A percentile compares a stretch with the other conserved stretches of the same genome.
phyloP scores from a whole-genome alignment of 2,797 vertebrate genomes.

The Poliocrania exsul region DNA sequence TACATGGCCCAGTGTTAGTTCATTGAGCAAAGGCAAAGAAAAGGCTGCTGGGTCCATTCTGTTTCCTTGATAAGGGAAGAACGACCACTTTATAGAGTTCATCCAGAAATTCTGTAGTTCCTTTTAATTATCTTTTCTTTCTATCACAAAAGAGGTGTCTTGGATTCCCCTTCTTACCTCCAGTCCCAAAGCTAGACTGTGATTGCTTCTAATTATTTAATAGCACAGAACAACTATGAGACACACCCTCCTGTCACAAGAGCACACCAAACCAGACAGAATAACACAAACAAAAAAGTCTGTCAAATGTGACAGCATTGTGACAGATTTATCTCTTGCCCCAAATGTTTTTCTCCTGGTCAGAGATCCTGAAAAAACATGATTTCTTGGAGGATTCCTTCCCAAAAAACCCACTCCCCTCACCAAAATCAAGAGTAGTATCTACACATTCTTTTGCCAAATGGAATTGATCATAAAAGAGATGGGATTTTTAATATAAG shows the following conservation, averaged over 20 bases:
- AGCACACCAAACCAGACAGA: not conserved
- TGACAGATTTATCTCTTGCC: not conserved
- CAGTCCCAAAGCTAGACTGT: not conserved
- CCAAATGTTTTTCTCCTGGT: not conserved
- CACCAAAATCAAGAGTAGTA: not conserved
- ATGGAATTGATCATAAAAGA: not conserved
- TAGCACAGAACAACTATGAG: not conserved
- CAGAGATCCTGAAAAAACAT: not conserved
- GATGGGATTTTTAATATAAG: not conserved
- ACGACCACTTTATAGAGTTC: not conserved
- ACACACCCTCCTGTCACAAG: not conserved
- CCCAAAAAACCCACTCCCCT: rapidly evolving
- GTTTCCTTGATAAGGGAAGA: not conserved
- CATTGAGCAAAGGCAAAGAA: not conserved
- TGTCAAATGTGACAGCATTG: not conserved
- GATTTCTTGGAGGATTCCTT: not conserved
- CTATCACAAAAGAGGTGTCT: not conserved
- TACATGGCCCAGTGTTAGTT: not conserved
- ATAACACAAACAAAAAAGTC: not conserved
- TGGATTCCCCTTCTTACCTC: not conserved
- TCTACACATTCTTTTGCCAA: not conserved
- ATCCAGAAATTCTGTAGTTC: not conserved
- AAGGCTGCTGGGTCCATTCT: not conserved
- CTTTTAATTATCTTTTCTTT: not conserved
- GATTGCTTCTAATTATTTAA: not conserved